These are phyloP conservation scores for Caenorhabditis angaria DNA, from an alignment of 2,888 invertebrate species.

Conservation along the genomic window DNA sequence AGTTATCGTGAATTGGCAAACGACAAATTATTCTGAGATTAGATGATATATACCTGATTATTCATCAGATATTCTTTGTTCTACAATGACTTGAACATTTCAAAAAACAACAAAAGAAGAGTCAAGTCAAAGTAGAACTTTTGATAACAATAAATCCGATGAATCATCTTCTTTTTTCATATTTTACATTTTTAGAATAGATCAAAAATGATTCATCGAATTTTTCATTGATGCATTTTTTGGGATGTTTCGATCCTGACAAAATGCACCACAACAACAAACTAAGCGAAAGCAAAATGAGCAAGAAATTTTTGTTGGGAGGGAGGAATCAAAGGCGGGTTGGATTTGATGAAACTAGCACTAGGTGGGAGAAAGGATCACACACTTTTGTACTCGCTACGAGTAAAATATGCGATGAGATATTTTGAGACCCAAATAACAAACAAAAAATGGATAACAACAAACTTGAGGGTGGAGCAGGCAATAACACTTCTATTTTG, in stretches of 20 bases:
- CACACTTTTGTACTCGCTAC: slow-evolving; percentile 3
- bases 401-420: slow-evolving; percentile 4
- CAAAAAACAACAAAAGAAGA: slow-evolving; percentile 36
- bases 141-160: not conserved
- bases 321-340: slow-evolving; percentile 5
- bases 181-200: not conserved
- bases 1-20: slow-evolving; percentile 33
- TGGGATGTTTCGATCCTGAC: not conserved
- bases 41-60: slow-evolving; percentile 33
- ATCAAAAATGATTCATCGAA: slow-evolving; percentile 7
- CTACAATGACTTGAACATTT: slow-evolving; percentile 17
- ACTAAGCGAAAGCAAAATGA: slow-evolving; percentile 34
- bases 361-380: not conserved
- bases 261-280: slow-evolving; percentile 43
- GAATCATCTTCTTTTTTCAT: slow-evolving; percentile 2
- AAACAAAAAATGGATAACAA: not conserved
- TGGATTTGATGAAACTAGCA: slow-evolving; percentile 6
- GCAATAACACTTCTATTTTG: slow-evolving; percentile 2
- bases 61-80: slow-evolving; percentile 36
- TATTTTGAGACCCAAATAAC: slow-evolving; percentile 1
- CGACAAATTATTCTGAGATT: slow-evolving; percentile 36
- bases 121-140: slow-evolving; percentile 1
- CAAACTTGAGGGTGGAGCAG: not conserved
- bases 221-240: slow-evolving; percentile 13
- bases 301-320: slow-evolving; percentile 14